Evolutionary conservation across 1,140 invertebrate species (phyloP).

Genomic region (Drosophila kikkawai): DNA sequence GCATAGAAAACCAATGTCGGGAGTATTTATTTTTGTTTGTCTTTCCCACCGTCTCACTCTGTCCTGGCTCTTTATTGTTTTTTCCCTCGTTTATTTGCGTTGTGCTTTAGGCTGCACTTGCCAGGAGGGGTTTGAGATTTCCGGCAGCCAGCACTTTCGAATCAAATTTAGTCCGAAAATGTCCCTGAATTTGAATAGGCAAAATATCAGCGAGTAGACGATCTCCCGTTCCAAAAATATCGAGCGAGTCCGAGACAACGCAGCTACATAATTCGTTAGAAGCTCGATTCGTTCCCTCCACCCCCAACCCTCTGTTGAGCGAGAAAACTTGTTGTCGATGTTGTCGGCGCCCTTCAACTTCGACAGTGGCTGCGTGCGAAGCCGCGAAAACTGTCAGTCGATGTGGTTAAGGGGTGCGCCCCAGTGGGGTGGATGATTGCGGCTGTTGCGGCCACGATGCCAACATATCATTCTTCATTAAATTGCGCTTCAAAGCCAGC

Average conservation of each 20-base stretch:
- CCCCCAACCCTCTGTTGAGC: constrained; percentile 1
- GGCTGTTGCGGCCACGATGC: constrained; percentile 62
- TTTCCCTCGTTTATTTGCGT: constrained; percentile 30
- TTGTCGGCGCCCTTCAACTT: constrained; percentile 65
- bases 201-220: constrained; percentile 5
- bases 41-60: constrained; percentile 13
- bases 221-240: neutral
- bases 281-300: constrained; percentile 7
- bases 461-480: constrained; percentile 84
- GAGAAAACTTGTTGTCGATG: constrained; percentile 50
- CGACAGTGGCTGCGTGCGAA: constrained; percentile 51
- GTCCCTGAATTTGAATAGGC: constrained; percentile 12
- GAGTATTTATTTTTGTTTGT: constrained; percentile 49
- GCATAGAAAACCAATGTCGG: constrained; percentile 42
- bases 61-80: constrained; percentile 2
- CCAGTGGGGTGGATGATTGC: constrained; percentile 27
- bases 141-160: constrained; percentile 27
- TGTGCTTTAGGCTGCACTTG: constrained; percentile 8
- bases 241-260: constrained; percentile 19
- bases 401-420: constrained; percentile 52
- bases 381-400: constrained; percentile 80
- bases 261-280: constrained; percentile 24
- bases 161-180: constrained; percentile 40
- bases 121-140: constrained; percentile 8
- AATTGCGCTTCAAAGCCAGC: constrained; percentile 81